Conservation (phyloP, 2,888 invertebrate species). For the Glomeris marginata region DNA sequence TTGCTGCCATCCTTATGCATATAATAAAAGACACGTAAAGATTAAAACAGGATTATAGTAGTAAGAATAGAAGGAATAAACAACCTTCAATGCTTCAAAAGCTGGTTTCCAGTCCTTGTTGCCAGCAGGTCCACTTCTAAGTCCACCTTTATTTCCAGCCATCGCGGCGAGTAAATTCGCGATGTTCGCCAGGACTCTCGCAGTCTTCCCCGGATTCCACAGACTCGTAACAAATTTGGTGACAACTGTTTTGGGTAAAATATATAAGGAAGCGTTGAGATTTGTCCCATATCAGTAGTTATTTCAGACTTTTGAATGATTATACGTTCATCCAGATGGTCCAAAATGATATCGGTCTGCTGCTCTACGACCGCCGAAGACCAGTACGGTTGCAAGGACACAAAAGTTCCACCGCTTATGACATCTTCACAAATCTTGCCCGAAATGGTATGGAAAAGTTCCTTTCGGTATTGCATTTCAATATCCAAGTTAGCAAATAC, state of each 20-base stretch:
- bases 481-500: slow-evolving; percentile 1
- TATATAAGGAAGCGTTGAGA: too few species aligned
- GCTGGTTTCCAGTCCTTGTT: slow-evolving; percentile 32
- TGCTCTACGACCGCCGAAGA: too few species aligned
- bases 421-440: too few species aligned
- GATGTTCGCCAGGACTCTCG: slow-evolving; percentile 31
- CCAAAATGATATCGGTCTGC: too few species aligned
- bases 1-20: not conserved
- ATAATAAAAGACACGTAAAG: not conserved
- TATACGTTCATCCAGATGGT: too few species aligned
- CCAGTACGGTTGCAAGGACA: too few species aligned
- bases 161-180: slow-evolving; percentile 33
- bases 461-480: not conserved
- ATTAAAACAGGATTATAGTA: not conserved
- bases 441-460: too few species aligned
- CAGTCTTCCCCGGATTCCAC: slow-evolving; percentile 25
- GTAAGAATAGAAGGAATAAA: not conserved
- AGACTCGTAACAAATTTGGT: too few species aligned
- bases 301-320: too few species aligned
- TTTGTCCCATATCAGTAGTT: too few species aligned
- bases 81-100: slow-evolving; percentile 30
- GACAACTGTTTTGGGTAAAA: too few species aligned
- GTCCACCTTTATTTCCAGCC: slow-evolving; percentile 32
- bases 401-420: too few species aligned
- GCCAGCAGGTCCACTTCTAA: slow-evolving; percentile 36